Base-by-base conservation (phyloP, 1,140 invertebrate species). In the Eciton burchellii region DNA sequence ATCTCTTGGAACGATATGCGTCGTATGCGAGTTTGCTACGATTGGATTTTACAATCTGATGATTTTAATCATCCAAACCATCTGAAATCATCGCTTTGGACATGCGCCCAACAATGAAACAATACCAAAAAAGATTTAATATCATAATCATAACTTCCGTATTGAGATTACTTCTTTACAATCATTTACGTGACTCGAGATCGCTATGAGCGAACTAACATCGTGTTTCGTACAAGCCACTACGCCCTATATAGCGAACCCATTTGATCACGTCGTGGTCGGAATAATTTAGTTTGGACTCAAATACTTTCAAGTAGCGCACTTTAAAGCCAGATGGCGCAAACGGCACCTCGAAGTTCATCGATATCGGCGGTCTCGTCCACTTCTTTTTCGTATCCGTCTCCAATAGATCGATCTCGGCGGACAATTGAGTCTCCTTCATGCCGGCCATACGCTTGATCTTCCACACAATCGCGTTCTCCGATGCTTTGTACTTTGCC, bases 261-360 rank as follows among this genome's bases (percentile, higher is more conserved):
- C 99, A 99, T 97, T 99, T 99, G 91, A 99, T 99, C 84, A 99
- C 99, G 94, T 99, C 99, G 89, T 99, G 99, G 93, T 99, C 99
- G 41, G 99, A 99, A 94, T 99, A 99, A 95, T 99, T 99, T 72
- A 99, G 95, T 94, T 99, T 99, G 0, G 99, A 98, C 93, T 99
- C 99, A 90, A 99, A 99, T 57, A 99, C 99, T 94, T 99, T 99
- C 89, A 99, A 94, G 93, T 99, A 99, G 8, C 99, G 97, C 60
- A 99, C 99, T 95, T 99, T 97, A 92, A 99, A 99, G 14, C 99
- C 99, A 82, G 99, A 99, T 11, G 99, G 99, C 12, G 99, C 99
- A 85, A 97, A 97, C n/a, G 96, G 96, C 91, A 99, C 99, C 95
- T 99, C 99, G 94, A 99, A 99, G 94, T 99, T 99, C 99, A 99